These are phyloP conservation scores for Caenorhabditis sp. DNA, from an alignment of 2,888 invertebrate genomes.

Conservation along the genomic window DNA sequence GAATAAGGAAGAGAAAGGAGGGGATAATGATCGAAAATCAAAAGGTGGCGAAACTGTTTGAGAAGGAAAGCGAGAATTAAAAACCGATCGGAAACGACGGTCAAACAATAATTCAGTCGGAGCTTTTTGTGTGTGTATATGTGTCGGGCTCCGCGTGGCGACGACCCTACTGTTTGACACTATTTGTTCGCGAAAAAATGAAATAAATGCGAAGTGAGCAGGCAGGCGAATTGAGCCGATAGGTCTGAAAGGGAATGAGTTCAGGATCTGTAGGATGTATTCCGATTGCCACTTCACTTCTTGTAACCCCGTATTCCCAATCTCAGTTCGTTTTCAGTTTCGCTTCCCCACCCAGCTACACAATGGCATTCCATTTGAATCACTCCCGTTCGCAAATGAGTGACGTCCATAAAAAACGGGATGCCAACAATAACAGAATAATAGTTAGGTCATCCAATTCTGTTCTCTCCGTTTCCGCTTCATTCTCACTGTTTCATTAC, in stretches of 20 bases:
- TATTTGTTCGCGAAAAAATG: conserved; percentile 30
- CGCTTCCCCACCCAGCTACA: background rate
- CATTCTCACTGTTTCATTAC: conserved; percentile 22
- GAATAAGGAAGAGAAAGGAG: background rate
- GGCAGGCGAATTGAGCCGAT: too few relatives aligned
- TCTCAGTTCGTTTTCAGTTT: background rate
- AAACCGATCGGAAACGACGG: conserved; percentile 2
- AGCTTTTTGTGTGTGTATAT: background rate
- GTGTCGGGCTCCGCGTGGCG: background rate
- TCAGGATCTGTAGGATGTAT: too few relatives aligned
- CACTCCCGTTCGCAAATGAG: conserved; percentile 7
- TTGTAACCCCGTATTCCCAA: background rate
- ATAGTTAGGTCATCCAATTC: background rate
- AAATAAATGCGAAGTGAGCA: background rate
- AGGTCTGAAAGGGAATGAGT: background rate
- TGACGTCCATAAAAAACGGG: conserved; percentile 10
- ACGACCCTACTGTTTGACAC: conserved; percentile 36
- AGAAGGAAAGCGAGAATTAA: background rate
- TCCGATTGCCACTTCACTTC: too few relatives aligned
- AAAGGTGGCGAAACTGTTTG: background rate
- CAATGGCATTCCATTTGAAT: too few relatives aligned
- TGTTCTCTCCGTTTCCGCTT: conserved; percentile 16
- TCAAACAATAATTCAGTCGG: conserved; percentile 23
- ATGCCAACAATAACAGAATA: conserved; percentile 19
- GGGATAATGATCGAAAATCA: conserved; percentile 1